Evolutionary conservation across 2,113 vertebrate species (phyloP).

Genomic region (Rhabdornis inornatus): DNA sequence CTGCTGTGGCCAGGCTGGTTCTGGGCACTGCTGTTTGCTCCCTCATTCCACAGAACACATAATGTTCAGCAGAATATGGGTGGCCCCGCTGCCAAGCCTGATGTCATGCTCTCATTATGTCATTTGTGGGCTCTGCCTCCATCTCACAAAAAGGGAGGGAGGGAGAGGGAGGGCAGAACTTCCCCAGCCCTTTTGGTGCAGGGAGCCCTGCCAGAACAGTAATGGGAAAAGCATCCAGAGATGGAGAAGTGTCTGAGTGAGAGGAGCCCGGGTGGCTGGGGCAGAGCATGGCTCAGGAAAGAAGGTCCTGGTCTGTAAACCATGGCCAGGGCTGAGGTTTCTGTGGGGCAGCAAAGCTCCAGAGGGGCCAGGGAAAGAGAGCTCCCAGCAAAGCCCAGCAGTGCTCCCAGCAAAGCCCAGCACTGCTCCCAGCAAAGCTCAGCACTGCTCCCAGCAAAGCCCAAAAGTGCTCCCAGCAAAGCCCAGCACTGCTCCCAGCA

Average conservation of each 20-base stretch:
- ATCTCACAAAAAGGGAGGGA: background rate
- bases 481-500: background rate
- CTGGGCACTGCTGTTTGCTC: background rate
- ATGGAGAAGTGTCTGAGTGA: background rate
- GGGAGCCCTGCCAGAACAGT: slow-evolving; percentile 39
- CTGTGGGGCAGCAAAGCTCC: background rate
- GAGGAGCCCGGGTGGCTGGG: background rate
- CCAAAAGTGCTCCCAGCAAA: background rate
- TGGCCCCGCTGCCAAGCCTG: slow-evolving; percentile 41
- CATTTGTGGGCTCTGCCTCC: slow-evolving; percentile 54
- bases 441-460: background rate
- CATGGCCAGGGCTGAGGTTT: background rate
- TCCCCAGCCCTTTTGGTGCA: slow-evolving; percentile 22
- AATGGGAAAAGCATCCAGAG: slow-evolving; percentile 58
- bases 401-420: background rate
- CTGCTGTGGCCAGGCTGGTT: background rate
- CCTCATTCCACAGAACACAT: background rate
- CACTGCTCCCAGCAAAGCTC: background rate
- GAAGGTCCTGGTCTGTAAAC: background rate
- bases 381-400: background rate
- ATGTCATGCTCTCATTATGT: slow-evolving; percentile 69
- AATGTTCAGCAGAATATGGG: background rate
- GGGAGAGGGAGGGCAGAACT: background rate
- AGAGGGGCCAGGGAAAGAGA: background rate
- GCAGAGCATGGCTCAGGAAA: background rate